Base-by-base conservation (phyloP, 30 jellyfish, hydroid and myxozoan genomes). In the Haliclystus octoradiatus region DNA sequence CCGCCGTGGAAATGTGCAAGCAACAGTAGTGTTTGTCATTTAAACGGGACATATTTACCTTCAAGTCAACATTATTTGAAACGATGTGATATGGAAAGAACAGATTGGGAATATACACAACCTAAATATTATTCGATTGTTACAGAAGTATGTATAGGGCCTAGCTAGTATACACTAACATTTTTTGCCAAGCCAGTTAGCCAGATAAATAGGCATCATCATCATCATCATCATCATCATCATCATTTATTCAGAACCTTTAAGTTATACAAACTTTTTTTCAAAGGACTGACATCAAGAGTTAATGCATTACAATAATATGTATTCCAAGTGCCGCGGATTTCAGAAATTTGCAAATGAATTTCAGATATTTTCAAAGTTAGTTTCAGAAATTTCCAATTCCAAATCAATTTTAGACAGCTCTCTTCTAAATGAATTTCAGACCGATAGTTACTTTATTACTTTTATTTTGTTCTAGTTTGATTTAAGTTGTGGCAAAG, bases 1-100 rank as follows among this genome's bases (percentile, higher is more conserved):
- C 84, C 95, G 4, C 75, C 84, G 0, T 83, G 95, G 95, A 70
- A 71, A 60, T 83, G 95, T 63, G 89, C 62, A 1, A 53, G 68
- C 40, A 83, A 83, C 80, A 83, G 95, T 69, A 57, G 90, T 7
- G 60, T 50, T 13, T 83, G 95, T 52, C 26, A 32, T 7, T 65
- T 35, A 14, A 83, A 69, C 52, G 62, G 49, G 27, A 74, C 83
- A n/a, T 70, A 70, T 31, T 12, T 72, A 15, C 3, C 79, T 23
- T 71, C 35, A 2, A 46, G 46, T 40, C 24, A 51, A 14, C 30
- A 65, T 31, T 76, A 75, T 77, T 49, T 28, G 13, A 31, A 27
- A 28, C 50, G 95, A 19, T 84, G 95, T 63, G 31, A 12, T 23
- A 64, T 84, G 52, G 77, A 82, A 9, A 69, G 95, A 57, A 2